phyloP scores from a whole-genome alignment of 2,888 invertebrate genomes.

The Drosophila longiperda region DNA sequence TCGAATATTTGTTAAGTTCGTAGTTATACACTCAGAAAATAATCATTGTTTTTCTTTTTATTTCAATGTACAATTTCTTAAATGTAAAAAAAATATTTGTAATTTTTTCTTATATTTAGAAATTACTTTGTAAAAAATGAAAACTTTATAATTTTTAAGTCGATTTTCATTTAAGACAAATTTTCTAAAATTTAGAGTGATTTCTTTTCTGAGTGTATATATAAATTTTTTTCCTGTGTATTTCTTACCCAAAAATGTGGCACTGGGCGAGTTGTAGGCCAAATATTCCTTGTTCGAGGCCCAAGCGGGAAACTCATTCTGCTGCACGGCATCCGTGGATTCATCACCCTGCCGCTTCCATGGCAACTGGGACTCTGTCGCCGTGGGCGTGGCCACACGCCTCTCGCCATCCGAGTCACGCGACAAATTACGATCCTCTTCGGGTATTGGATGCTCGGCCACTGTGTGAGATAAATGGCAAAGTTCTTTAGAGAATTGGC shows the following conservation, averaged over 20 bases:
- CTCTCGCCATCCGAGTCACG: slow-evolving; percentile 87
- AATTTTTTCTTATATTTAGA: background rate
- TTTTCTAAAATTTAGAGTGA: slow-evolving; percentile 2
- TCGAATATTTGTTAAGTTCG: background rate
- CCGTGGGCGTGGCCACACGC: slow-evolving; percentile 93
- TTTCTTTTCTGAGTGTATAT: background rate
- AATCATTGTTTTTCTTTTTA: background rate
- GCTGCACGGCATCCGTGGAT: slow-evolving; percentile 89
- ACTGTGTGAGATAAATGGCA: slow-evolving; percentile 60
- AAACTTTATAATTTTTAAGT: background rate
- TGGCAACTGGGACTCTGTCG: slow-evolving; percentile 95
- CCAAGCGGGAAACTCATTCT: slow-evolving; percentile 97
- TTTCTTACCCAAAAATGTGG: slow-evolving; percentile 93
- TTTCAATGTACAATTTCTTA: background rate
- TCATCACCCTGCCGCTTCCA: slow-evolving; percentile 94
- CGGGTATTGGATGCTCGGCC: slow-evolving; percentile 83
- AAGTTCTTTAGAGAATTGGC: background rate
- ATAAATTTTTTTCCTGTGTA: background rate
- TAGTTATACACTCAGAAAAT: background rate
- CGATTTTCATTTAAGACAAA: background rate
- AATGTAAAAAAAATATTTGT: too few relatives aligned
- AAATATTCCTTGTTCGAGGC: slow-evolving; percentile 97
- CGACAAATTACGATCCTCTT: slow-evolving; percentile 82
- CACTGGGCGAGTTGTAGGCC: slow-evolving; percentile 95
- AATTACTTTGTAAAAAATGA: background rate